A percentile compares a stretch with the other conserved stretches of the same genome.
These are phyloP conservation scores for Zelostemma sp. DNA, from an alignment of 1,140 invertebrate species.

Conservation along the genomic window DNA sequence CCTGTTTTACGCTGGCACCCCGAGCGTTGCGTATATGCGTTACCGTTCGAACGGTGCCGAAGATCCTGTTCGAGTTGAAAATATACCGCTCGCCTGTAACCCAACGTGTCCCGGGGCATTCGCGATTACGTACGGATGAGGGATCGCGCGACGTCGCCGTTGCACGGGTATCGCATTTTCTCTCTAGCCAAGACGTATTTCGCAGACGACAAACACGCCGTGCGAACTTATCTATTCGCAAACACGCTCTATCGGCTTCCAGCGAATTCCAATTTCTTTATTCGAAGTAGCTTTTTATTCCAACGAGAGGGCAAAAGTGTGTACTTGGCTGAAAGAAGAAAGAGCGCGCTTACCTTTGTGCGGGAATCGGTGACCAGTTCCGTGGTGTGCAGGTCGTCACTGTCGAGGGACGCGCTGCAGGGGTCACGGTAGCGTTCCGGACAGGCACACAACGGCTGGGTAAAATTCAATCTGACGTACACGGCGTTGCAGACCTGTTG, in stretches of 20 bases:
- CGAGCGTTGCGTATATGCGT: conserved; percentile 31
- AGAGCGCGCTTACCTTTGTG: conserved; percentile 84
- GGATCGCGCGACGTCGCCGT: conserved; percentile 23
- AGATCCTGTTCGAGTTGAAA: conserved; percentile 42
- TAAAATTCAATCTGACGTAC: conserved; percentile 91
- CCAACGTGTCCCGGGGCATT: conserved; percentile 11
- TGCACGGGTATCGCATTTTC: conserved; percentile 20
- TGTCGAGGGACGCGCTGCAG: conserved; percentile 88
- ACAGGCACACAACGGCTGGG: conserved; percentile 92
- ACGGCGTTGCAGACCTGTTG: conserved; percentile 95
- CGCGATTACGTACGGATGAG: conserved; percentile 12
- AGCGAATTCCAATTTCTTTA: too few relatives aligned
- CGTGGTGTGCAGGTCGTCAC: conserved; percentile 92
- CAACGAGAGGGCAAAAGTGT: too few relatives aligned
- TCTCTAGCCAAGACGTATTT: conserved; percentile 9
- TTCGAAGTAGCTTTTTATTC: too few relatives aligned
- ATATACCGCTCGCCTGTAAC: conserved; percentile 24
- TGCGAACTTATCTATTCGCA: conserved; percentile 3
- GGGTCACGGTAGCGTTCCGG: conserved; percentile 86
- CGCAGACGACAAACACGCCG: not conserved
- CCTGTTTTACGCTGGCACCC: conserved; percentile 24
- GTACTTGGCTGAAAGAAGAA: too few relatives aligned
- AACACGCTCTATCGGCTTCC: too few relatives aligned
- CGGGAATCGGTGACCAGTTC: conserved; percentile 86
- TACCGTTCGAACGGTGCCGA: conserved; percentile 35